Evolutionary conservation across 2,888 invertebrate genomes (phyloP), one percentile per base, ranked within the genome.

Genomic region (Dione juno): DNA sequence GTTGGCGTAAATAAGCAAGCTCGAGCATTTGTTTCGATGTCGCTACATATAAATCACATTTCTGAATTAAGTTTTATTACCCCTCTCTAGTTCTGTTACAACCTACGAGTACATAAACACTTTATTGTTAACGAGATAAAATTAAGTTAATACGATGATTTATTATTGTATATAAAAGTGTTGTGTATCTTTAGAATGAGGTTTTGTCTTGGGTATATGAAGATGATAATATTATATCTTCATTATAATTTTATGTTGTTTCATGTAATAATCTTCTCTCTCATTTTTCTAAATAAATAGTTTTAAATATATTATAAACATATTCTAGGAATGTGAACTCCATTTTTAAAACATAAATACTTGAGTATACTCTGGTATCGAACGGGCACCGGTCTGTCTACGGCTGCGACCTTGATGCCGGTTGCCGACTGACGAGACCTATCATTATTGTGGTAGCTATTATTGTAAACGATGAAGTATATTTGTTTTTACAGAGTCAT

Each of bases 1-100:
- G 75, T 73, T 69, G 76, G 76, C 70, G 75, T 76, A 69, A 76
- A 75, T 68, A 67, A 66, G 70, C 69, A 71, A 72, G 71, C 65
- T 59, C 65, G 65, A 64, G 74, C 70, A 71, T 76, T 76, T 72
- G 75, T 76, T 72, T 72, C 74, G 63, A 50, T 66, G 73, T 72
- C 67, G 70, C 64, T 68, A 63, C 58, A 69, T 69, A 76, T 73
- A 73, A 74, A 74, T 76, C 71, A 73, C 70, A 64, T 67, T 69
- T 72, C 58, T 53, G 73, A 67, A 73, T 73, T 70, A 70, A 70
- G 48, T 70, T 73, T 72, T 73, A 73, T 67, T 61, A 66, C 70
- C 45, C 50, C 57, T 58, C 50, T 43, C 54, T 67, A 64, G 50
- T 54, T 63, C 50, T 67, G 59, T 68, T 54, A 54, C 58, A 67